Base-by-base conservation (phyloP, 2,113 vertebrate species). In the Malurus cyaneus region DNA sequence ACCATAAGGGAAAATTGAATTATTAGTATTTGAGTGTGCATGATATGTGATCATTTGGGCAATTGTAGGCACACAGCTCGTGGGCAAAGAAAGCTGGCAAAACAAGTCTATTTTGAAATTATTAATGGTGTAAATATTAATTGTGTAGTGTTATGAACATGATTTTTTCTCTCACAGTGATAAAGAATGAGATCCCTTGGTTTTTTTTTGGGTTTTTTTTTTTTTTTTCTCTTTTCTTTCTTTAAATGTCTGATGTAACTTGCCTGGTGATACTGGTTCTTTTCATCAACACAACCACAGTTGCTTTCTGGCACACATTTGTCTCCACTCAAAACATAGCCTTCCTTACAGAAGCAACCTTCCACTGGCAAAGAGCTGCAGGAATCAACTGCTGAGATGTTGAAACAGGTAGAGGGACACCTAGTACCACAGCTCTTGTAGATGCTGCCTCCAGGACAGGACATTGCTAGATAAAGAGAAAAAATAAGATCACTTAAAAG, bases 241-340 rank as follows among this genome's bases (percentile, higher is more conserved):
- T 65, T 72, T 41, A 46, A 80, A 65, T 59, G 9, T 36, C 21
- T 79, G 36, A 41, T 46, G 25, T 56, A 49, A 97, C 96, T 96
- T 97, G 98, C 98, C 96, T 98, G 97, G n/a, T 97, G 93, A 85
- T 98, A 99, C 12, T 97, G 97, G 1, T 98, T 97, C 14, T 97
- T 86, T 8, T 65, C 86, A 94, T 98, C 98, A 6, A 95, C 16
- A 67, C 97, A 98, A 19, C 97, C 97, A 52, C 97, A 98, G 72
- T 80, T 92, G 71, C 84, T 95, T 88, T 93, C 82, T 21, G 57
- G 85, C 24, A 98, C 97, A 56, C 97, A 98, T 39, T 46, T 84
- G 79, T 97, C 97, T 89, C 97, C 97, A 57, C 97, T 97, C 86
- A 98, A 89, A 87, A 98, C 36, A 25, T 96, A 97, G 44, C 96